These are phyloP conservation scores for Athrips mouffetella DNA, from an alignment of 2,888 invertebrate genomes.

Conservation along the genomic window DNA sequence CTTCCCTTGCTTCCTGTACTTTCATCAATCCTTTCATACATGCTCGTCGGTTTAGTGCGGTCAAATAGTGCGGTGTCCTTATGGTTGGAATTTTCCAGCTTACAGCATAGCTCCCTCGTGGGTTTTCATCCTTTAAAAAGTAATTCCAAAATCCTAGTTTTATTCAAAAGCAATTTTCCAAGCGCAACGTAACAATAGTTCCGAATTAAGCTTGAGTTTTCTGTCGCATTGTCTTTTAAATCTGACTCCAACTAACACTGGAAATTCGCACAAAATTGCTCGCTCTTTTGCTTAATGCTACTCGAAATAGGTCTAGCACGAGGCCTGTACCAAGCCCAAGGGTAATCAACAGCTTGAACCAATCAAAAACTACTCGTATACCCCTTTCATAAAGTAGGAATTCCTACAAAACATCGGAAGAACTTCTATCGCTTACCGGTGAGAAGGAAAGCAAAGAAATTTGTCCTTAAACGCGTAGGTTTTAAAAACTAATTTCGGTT, in stretches of 20 bases:
- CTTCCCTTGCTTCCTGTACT: too few relatives aligned
- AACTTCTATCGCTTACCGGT: background rate
- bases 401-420: background rate
- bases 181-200: background rate
- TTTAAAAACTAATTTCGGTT: background rate
- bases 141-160: background rate
- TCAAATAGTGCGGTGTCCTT: too few relatives aligned
- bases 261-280: slow-evolving; percentile 1
- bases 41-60: too few relatives aligned
- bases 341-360: background rate
- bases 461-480: background rate
- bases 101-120: too few relatives aligned
- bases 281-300: slow-evolving; percentile 37
- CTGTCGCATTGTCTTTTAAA: background rate
- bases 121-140: too few relatives aligned
- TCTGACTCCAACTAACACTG: background rate
- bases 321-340: slow-evolving; percentile 9
- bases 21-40: too few relatives aligned
- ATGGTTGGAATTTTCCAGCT: too few relatives aligned
- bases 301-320: slow-evolving; percentile 39
- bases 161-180: background rate
- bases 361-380: background rate
- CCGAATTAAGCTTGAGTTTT: background rate
- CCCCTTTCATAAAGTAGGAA: background rate
- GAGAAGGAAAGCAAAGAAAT: background rate